Conservation (phyloP, 2,888 invertebrate species). For the Hydrotaea diabolus region DNA sequence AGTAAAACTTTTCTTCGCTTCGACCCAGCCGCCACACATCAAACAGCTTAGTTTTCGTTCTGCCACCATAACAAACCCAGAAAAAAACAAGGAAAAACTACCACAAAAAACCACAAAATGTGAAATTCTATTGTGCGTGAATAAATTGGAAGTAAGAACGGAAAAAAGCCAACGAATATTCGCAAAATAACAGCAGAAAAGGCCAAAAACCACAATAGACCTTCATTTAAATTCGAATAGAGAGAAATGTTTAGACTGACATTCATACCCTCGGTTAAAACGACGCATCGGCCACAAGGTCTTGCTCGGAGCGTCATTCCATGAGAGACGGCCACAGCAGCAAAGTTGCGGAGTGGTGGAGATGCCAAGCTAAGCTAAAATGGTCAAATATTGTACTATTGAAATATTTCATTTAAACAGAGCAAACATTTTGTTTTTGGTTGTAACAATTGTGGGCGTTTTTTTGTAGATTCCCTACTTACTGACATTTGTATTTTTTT, state of each 20-base stretch:
- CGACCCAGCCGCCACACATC: constrained; percentile 1
- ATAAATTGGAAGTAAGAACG: constrained; percentile 30
- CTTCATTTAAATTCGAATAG: constrained; percentile 57
- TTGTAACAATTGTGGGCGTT: background rate
- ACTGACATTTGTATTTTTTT: background rate
- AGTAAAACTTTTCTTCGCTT: background rate
- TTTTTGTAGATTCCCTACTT: no score
- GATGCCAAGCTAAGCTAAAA: constrained; percentile 19
- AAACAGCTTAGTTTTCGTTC: constrained; percentile 35
- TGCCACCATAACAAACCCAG: constrained; percentile 31
- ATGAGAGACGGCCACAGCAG: background rate
- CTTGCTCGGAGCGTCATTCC: background rate
- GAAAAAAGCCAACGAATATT: background rate
- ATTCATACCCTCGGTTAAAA: background rate
- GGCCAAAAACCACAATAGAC: constrained; percentile 54
- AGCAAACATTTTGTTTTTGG: constrained; percentile 17
- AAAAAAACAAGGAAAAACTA: background rate
- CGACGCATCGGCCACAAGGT: background rate
- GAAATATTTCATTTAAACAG: constrained; percentile 17
- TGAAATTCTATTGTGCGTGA: constrained; percentile 61
- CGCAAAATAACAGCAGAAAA: constrained; percentile 9
- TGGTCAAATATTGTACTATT: constrained; percentile 45
- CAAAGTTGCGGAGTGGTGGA: background rate
- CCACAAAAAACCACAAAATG: constrained; percentile 48
- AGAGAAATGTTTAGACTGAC: constrained; percentile 39